Base-by-base conservation (phyloP, 2,797 vertebrate genomes). In the Lophotriccus pileatus region DNA sequence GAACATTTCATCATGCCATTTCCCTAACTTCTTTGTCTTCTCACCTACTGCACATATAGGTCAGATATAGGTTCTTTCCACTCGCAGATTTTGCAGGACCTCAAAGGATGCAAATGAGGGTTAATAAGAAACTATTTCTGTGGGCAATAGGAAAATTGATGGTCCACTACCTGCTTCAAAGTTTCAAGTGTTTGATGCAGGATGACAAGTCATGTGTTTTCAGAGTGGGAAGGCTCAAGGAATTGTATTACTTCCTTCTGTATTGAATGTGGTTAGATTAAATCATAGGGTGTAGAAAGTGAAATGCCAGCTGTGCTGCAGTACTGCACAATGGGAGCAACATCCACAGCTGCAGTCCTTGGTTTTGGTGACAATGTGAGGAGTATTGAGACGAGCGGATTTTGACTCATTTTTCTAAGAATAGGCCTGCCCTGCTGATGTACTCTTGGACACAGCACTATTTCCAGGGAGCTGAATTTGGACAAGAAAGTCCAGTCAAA, bases 221-320 rank as follows among this genome's bases (percentile, higher is more conserved):
- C 56, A 79, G 88, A 92, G 91, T 95, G 81, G 93, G 89, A 97
- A 73, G 60, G 36, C 78, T 93, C 72, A 83, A 66, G 49, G 90
- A 93, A 93, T 68, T 87, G 66, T 47, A 59, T 94, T 95, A 76
- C 91, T 97, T 98, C 97, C 97, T 97, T 83, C 90, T 90, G 91
- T 94, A 96, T 89, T 94, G 90, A 96, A 96, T 95, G 96, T 97
- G 95, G 96, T 97, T 96, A 96, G 94, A 77, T 84, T 95, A 97
- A 98, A 98, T 97, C 96, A 97, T 28, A 98, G 97, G 96, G 90
- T 56, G 34, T 87, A 83, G 80, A 80, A 83, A 91, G 90, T 1
- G 70, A 90, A 93, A 90, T 13, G 52, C 96, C 97, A 97, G 97
- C 97, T 97, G 97, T 83, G 92, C 92, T 88, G 93, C 93, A 87